Base-by-base conservation (phyloP, 2,797 vertebrate species). In the Orestias chungarensis region DNA sequence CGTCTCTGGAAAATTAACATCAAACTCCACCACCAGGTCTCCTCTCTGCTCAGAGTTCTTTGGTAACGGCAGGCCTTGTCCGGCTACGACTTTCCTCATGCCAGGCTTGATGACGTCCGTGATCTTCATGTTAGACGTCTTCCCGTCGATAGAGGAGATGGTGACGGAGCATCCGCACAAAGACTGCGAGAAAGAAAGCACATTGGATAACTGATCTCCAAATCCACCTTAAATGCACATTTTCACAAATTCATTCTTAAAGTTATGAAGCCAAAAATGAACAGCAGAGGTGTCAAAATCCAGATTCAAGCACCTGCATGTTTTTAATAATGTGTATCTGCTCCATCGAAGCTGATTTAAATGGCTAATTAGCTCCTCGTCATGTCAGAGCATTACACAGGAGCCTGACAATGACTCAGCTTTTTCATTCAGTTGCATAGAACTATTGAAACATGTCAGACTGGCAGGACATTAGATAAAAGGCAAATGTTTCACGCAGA, bases 11-110 rank as follows among this genome's bases (percentile, higher is more conserved):
- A 99, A 99, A 90, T 95, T 93, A 71, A 99, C 97, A 33, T 99
- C 97, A 91, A 99, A 99, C 88, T 99, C 98, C 91, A 99, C 97
- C 89, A 99, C 95, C 82, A 99, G 96, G 83, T 99, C 98, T 77
- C 98, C 98, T 84, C 97, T 95, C 85, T 98, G 97, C 78, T 98
- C 96, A 0, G 97, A 96, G 92, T 95, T 98, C 93, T 99, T 99
- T 59, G 98, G 98, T 82, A 98, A 93, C 0, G 98, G 98, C 70
- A 99, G 96, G 70, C 98, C 98, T 89, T 98, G 97, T 67, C 97
- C 96, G 38, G 96, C 94, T 78, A 99, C 96, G 89, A 95, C 95
- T 93, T 96, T 96, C 90, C 97, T 97, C 96, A 97, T 96, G 72
- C 97, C 97, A 1, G 98, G 98, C 89, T 99, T 99, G 89, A 99